Conservation (phyloP, 2,113 vertebrate genomes). For the Nyctereutes procyonoides region DNA sequence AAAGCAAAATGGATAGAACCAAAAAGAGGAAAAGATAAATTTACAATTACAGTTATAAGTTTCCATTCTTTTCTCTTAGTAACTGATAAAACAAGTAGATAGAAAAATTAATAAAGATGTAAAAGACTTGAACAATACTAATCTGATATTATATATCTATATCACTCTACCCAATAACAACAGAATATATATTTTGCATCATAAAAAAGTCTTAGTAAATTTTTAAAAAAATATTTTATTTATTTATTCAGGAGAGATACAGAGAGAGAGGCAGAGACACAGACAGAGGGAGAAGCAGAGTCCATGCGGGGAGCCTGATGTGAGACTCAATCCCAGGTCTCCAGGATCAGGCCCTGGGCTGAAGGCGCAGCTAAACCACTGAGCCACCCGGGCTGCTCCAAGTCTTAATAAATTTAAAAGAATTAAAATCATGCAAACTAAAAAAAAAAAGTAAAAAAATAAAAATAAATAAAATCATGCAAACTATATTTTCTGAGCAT, state of each 20-base stretch:
- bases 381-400: background rate
- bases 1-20: background rate
- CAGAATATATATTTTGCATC: background rate
- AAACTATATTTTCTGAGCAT: background rate
- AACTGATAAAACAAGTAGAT: background rate
- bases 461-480: background rate
- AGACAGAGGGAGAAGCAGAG: no score
- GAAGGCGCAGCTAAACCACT: no score
- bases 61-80: background rate
- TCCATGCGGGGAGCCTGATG: no score
- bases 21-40: background rate
- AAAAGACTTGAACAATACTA: background rate
- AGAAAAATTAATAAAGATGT: background rate
- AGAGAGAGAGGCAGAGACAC: no score
- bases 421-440: background rate
- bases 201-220: slow-evolving; percentile 35
- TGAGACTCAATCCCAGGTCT: no score
- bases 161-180: background rate
- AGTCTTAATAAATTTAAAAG: background rate
- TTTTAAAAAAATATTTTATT: no score
- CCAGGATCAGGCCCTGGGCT: no score
- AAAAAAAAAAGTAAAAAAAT: no score
- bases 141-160: background rate
- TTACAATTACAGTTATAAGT: background rate
- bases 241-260: no score